Base-by-base conservation (phyloP, 2,113 vertebrate species). In the Apeltes quadracus region DNA sequence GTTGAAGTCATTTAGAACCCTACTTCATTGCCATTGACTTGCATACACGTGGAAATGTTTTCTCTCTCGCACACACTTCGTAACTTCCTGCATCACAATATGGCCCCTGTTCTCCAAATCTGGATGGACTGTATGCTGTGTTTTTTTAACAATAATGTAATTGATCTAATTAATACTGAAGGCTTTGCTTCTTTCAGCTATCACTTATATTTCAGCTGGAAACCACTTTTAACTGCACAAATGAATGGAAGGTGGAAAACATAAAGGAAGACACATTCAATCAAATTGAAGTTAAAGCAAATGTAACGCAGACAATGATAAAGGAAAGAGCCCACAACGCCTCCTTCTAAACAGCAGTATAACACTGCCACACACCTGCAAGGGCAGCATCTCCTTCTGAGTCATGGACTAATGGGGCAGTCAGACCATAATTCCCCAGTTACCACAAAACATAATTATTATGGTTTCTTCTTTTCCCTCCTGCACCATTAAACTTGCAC, bases 1-100 rank as follows among this genome's bases (percentile, higher is more conserved):
- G 76, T 69, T 76, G 75, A 89, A 84, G 84, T 84, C 56, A 75
- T 79, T 76, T 80, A 78, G 75, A 83, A 82, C 69, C 64, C 74
- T 61, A 71, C 69, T 84, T 78, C 22, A 66, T 59, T 70, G 76
- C 74, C 68, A 82, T 88, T 85, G 81, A 83, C 79, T 78, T 65
- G 59, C 48, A 72, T 78, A 84, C 71, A 81, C 2, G 8, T 61
- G 73, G 84, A 90, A 85, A 81, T 72, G 70, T 34, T 83, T 69
- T 76, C 46, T 71, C 7, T 71, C 59, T 73, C 61, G 54, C n/a
- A 63, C 53, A 73, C 53, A 66, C 87, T 83, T 84, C 80, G 53
- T 15, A 67, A 54, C 43, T 61, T 61, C 29, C 20, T 8, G 9
- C 7, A 50, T 63, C 36, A 56, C 44, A 27, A 57, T 61, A 57